Conservation (phyloP, 2,888 invertebrate genomes). For the Drosophila tanythrix region DNA sequence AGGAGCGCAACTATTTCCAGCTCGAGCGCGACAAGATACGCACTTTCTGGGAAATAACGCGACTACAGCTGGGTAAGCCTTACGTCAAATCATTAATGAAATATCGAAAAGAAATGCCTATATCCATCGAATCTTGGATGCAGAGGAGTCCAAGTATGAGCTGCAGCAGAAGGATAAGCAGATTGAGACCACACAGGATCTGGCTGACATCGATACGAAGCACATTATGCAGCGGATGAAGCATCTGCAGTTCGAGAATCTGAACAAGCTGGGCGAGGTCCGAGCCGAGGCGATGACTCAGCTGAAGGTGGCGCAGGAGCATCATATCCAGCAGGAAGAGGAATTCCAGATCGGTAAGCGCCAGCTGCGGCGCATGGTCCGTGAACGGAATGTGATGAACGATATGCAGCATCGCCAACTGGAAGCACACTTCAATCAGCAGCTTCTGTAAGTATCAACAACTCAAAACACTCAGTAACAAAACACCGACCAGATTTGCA, state of each 20-base stretch:
- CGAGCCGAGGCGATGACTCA: conserved; percentile 94
- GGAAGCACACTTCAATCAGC: conserved; percentile 81
- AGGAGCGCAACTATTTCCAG: conserved; percentile 98
- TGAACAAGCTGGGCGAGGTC: conserved; percentile 92
- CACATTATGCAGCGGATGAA: conserved; percentile 97
- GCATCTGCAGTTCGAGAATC: conserved; percentile 96
- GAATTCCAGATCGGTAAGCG: conserved; percentile 88
- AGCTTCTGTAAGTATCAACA: conserved; percentile 73
- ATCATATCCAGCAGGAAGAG: conserved; percentile 91
- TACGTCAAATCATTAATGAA: not conserved
- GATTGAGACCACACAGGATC: conserved; percentile 94
- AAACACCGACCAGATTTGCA: not conserved
- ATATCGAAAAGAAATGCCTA: not conserved
- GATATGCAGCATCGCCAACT: conserved; percentile 84
- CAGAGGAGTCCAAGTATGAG: conserved; percentile 85
- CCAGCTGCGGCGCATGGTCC: conserved; percentile 86
- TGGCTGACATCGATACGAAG: conserved; percentile 94
- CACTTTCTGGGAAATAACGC: conserved; percentile 98
- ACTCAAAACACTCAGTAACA: not conserved
- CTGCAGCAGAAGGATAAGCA: conserved; percentile 92
- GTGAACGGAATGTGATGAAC: conserved; percentile 85
- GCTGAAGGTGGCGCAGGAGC: conserved; percentile 93
- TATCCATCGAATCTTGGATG: not conserved
- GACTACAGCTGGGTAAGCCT: conserved; percentile 92
- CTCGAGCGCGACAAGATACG: conserved; percentile 96